Percentiles rank a stretch among this genome's conserved stretches.
phyloP scores from a whole-genome alignment of 2,888 invertebrate genomes.

The Anagyrus pseudococci region DNA sequence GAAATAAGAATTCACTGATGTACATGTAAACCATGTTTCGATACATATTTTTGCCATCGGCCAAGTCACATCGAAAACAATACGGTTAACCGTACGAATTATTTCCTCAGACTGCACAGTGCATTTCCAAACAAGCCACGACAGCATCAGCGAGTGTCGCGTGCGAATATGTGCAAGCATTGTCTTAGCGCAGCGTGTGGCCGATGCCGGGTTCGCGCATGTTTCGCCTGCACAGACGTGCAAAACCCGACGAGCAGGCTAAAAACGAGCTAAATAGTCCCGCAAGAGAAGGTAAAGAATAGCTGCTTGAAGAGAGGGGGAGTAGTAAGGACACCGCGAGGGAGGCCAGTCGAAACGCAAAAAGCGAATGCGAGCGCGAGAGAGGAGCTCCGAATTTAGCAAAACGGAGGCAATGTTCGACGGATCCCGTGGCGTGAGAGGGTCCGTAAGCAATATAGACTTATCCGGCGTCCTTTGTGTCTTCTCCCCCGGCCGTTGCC shows the following conservation, averaged over 20 bases:
- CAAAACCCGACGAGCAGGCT: conserved; percentile 23
- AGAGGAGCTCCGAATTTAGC: conserved; percentile 34
- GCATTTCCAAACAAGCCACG: too few relatives aligned
- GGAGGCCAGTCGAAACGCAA: conserved; percentile 2
- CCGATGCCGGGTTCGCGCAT: conserved; percentile 12
- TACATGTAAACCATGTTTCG: too few relatives aligned
- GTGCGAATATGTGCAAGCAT: too few relatives aligned
- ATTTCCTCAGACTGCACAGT: too few relatives aligned
- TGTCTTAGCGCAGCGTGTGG: conserved; percentile 7
- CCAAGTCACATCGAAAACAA: too few relatives aligned
- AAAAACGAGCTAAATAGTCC: not conserved
- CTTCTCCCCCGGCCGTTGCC: conserved; percentile 14
- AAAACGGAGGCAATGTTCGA: too few relatives aligned
- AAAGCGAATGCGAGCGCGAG: conserved; percentile 27
- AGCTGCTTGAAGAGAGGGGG: not conserved
- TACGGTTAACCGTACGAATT: too few relatives aligned
- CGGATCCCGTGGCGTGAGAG: too few relatives aligned
- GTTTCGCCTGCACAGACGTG: conserved; percentile 7
- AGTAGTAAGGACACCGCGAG: not conserved
- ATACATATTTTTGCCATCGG: too few relatives aligned
- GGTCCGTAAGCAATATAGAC: too few relatives aligned
- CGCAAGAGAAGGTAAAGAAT: not conserved
- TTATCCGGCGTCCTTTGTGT: conserved; percentile 36
- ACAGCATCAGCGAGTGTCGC: too few relatives aligned
- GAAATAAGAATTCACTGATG: too few relatives aligned